These are phyloP conservation scores for Aphelocoma coerulescens DNA, from an alignment of 2,113 vertebrate genomes.

Conservation along the genomic window DNA sequence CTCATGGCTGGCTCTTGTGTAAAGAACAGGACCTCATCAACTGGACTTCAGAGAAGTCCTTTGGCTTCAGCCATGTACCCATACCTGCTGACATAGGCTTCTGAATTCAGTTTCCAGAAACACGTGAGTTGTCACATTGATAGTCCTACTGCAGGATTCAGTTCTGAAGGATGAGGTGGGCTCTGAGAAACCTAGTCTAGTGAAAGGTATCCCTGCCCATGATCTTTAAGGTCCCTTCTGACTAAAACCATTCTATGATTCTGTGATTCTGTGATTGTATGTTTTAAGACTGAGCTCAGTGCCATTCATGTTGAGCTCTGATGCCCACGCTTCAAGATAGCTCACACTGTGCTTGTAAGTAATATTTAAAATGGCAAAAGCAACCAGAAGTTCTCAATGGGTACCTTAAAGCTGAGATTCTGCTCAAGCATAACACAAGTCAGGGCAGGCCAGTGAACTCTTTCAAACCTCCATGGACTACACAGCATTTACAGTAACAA, in stretches of 20 bases:
- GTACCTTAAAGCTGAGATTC: neutral
- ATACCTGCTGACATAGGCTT: neutral
- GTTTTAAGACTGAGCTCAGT: neutral
- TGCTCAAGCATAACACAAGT: neutral
- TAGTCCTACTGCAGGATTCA: neutral
- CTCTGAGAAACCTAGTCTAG: neutral
- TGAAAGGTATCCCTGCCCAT: neutral
- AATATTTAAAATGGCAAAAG: neutral
- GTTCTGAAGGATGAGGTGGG: neutral
- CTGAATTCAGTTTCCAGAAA: neutral
- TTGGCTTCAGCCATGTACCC: neutral
- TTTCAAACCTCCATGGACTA: neutral
- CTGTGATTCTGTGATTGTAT: neutral
- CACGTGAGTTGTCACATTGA: rapidly evolving
- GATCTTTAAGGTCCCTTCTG: neutral
- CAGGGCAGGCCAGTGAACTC: neutral
- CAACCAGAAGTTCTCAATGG: neutral
- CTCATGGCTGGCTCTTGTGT: neutral
- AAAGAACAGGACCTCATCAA: neutral
- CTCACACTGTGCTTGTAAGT: neutral
- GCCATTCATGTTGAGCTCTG: neutral
- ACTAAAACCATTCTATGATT: neutral
- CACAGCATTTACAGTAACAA: neutral
- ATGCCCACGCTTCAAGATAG: neutral
- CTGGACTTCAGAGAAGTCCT: neutral